phyloP scores from a whole-genome alignment of 2,113 vertebrate genomes.

The Orthonyx spaldingii region DNA sequence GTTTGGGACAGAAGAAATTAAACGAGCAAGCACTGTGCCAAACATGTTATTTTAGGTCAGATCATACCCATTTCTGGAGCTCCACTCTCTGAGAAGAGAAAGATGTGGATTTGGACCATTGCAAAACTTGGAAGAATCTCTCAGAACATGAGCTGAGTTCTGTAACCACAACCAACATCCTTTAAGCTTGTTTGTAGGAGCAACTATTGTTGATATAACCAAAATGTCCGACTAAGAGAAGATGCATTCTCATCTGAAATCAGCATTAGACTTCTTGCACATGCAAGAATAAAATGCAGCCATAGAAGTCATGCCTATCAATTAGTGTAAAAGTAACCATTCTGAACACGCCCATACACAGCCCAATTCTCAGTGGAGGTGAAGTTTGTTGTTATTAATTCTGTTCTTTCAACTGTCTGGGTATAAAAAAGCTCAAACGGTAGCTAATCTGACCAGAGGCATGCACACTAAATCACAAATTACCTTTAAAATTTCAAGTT shows the following conservation, averaged over 20 bases:
- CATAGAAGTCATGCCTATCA: not conserved
- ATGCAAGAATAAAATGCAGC: not conserved
- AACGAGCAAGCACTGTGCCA: conserved; percentile 8
- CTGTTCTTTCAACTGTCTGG: not conserved
- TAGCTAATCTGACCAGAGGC: not conserved
- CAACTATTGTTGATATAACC: not conserved
- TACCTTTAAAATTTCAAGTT: not conserved
- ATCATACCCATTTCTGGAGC: conserved; percentile 22
- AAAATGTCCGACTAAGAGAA: not conserved
- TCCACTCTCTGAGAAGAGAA: not conserved
- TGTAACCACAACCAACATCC: not conserved
- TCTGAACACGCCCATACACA: not conserved
- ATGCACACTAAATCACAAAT: not conserved
- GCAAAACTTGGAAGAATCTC: not conserved
- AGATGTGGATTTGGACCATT: conserved; percentile 33
- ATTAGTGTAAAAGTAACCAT: not conserved
- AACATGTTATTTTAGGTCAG: conserved; percentile 30
- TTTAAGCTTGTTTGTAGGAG: not conserved
- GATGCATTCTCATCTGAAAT: not conserved
- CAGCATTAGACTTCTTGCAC: not conserved
- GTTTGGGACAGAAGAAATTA: conserved; percentile 48
- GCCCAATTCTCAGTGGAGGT: not conserved
- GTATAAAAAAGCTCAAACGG: not conserved
- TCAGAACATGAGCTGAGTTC: not conserved
- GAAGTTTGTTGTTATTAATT: not conserved